Evolutionary conservation across 2,113 vertebrate species (phyloP), one percentile per base, ranked within the genome.

Genomic region (Fregata magnificens): DNA sequence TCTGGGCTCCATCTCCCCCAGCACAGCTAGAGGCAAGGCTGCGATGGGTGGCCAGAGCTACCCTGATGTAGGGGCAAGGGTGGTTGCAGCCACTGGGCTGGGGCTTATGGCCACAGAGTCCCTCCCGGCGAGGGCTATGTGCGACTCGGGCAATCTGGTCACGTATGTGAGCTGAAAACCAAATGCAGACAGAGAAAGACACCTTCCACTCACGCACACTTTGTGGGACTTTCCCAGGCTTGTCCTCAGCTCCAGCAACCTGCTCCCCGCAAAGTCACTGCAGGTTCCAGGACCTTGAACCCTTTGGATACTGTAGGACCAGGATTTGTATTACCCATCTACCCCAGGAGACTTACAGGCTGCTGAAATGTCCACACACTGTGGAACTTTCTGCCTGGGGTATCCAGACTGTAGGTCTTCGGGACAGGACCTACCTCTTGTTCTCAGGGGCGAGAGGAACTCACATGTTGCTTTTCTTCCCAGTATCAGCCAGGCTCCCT

Each of bases 61-160:
- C n/a, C 40, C 9, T 1, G 40, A 7, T 17, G 9, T 5, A 58
- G 56, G 26, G 24, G 1, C 53, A 47, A 28, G 34, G 25, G 17
- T 67, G 82, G 15, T 7, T 49, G 62, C 44, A 56, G 73, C 53
- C 44, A 13, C 42, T 18, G 20, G 36, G 28, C 71, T 31, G 56
- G 66, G 52, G 19, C 16, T 77, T 4, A 1, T 10, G 66, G 67
- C 67, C 72, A 38, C 47, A 11, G 52, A n/a, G 10, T 10, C 24
- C 47, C 15, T 34, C 25, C 62, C 17, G 2, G 3, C 55, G 71
- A 58, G 36, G n/a, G 21, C 8, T 12, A 0, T 0, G 7, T 20
- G 52, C 4, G 19, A 45, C 49, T 31, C 21, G 1, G 9, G 32
- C 13, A 14, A 11, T 7, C 26, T 11, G 38, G 13, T 42, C 34